Evolutionary conservation across 2,888 invertebrate species (phyloP), one percentile per base, ranked within the genome.

Genomic region (Agrochola lota): DNA sequence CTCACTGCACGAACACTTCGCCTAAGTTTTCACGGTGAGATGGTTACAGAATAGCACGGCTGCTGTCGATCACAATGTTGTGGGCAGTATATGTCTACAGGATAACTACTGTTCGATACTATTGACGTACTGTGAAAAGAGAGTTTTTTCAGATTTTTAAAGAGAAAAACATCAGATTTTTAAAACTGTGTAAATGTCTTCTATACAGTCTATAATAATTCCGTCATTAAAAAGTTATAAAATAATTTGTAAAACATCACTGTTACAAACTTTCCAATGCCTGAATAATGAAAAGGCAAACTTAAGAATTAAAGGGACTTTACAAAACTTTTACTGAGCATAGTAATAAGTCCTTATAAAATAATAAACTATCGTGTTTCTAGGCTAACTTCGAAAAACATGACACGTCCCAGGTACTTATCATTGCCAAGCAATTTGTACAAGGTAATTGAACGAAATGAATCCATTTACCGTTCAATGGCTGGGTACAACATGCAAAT

Each of bases 381-480:
- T 60, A 64, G 35, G 55, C 17, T 30, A 46, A 63, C 35, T 73
- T 49, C 17, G 46, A 80, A 80, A 70, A 85, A 63, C 73, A 35
- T 46, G 63, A 71, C 62, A 71, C 57, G 35, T 76, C 11, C 12
- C n/a, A 55, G 17, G n/a, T 52, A 77, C 77, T 71, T 81, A 77
- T 69, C 64, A 81, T 80, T 77, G 55, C 26, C 49, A 49, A 66
- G 73, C 70, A 85, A 83, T 85, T 85, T 81, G 77, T 80, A 62
- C 30, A 60, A 59, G 66, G 60, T 79, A 79, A 74, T 74, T 74
- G 64, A 73, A 79, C 66, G 77, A 75, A 84, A 84, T 80, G 62
- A 77, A 74, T 78, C 76, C 74, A 74, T 80, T 79, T 62, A 70
- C 62, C 43, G 68, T 72, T 68, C 67, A 63, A n/a, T 79, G 77